A percentile compares a stretch with the other conserved stretches of the same genome.
Evolutionary conservation across 2,797 vertebrate species (phyloP).

Genomic region (Sebastes itinus): DNA sequence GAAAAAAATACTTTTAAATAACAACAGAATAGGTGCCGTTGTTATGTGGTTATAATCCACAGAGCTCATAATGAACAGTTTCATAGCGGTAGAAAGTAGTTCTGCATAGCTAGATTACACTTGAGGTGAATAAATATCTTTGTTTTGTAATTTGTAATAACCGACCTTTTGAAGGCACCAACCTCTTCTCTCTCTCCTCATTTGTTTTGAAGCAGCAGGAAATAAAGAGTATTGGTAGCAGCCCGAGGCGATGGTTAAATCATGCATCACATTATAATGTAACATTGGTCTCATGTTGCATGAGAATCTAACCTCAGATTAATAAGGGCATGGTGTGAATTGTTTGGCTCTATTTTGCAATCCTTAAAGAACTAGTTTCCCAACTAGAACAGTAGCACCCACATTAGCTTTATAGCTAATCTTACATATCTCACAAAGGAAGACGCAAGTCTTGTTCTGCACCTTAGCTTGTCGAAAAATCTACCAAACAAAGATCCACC

Average conservation of each 20-base stretch:
- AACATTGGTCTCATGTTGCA: background rate
- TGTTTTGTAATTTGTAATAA: background rate
- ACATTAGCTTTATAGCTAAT: background rate
- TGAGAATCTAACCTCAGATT: background rate
- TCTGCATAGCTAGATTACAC: background rate
- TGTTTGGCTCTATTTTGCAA: background rate
- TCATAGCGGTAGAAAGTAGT: background rate
- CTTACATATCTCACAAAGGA: background rate
- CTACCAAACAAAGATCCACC: background rate
- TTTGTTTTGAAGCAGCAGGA: background rate
- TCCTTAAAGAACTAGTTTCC: background rate
- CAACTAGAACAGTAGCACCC: background rate
- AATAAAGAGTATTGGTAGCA: background rate
- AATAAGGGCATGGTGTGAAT: background rate
- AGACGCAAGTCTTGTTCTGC: background rate
- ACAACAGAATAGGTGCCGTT: background rate
- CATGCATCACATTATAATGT: background rate
- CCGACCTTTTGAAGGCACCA: background rate
- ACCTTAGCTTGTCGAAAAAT: background rate
- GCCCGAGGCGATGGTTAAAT: constrained; percentile 5
- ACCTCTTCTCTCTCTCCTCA: background rate
- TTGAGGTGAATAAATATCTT: background rate
- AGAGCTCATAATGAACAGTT: background rate
- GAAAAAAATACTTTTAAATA: background rate
- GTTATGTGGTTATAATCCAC: background rate